These are phyloP conservation scores for Rhipidura dahli DNA, from an alignment of 2,113 vertebrate genomes.

Conservation along the genomic window DNA sequence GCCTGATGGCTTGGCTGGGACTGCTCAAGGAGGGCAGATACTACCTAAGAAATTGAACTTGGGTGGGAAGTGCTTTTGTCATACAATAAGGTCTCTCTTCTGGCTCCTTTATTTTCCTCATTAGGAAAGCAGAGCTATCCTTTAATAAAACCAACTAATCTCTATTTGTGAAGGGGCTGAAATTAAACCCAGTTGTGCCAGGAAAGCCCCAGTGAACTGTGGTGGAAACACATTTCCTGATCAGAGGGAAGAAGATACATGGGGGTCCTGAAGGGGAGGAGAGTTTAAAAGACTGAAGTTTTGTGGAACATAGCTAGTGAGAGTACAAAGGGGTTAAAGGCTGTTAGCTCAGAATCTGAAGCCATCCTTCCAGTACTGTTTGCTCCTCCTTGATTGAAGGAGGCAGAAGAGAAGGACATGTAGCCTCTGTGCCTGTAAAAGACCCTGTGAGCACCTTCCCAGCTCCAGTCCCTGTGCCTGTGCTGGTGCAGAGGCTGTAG, in stretches of 20 bases:
- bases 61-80: not conserved
- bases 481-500: not conserved
- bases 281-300: not conserved
- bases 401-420: not conserved
- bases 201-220: not conserved
- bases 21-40: not conserved
- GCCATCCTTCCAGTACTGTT: not conserved
- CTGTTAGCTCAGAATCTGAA: not conserved
- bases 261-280: not conserved
- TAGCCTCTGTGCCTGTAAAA: not conserved
- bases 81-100: not conserved
- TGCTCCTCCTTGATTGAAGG: not conserved
- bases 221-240: not conserved
- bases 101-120: not conserved
- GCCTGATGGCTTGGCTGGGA: not conserved
- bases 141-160: not conserved
- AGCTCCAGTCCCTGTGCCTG: not conserved
- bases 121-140: not conserved
- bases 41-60: not conserved
- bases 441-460: not conserved
- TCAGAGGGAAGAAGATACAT: not conserved
- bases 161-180: not conserved
- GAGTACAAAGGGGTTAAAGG: not conserved
- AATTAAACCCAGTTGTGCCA: not conserved
- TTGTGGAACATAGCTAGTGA: not conserved